Evolutionary conservation across 2,888 invertebrate genomes (phyloP).

Genomic region (Morinoia aosen): DNA sequence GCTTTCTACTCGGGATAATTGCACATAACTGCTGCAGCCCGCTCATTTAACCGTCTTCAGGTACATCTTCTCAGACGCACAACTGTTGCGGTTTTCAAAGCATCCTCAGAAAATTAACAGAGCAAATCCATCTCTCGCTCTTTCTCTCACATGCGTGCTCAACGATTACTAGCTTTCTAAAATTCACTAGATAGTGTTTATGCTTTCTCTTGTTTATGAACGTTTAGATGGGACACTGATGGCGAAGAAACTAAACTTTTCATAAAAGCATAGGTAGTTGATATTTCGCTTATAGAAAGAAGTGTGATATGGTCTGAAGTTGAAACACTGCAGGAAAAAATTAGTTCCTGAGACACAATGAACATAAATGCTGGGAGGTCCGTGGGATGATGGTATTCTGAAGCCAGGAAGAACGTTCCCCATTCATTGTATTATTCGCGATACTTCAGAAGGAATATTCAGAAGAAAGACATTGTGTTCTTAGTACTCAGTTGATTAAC

Average conservation of each 20-base stretch:
- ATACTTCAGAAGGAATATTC: neutral
- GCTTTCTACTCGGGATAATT: neutral
- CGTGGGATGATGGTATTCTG: neutral
- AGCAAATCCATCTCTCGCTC: neutral
- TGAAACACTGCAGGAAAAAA: neutral
- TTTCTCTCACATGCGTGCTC: neutral
- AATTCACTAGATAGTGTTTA: neutral
- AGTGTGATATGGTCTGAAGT: neutral
- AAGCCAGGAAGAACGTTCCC: neutral
- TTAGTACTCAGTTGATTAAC: no score
- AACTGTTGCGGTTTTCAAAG: constrained; percentile 20
- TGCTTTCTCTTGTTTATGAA: neutral
- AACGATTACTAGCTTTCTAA: neutral
- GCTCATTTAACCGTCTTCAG: neutral
- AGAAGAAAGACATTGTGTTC: no score
- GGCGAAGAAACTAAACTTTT: neutral
- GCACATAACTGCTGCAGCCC: neutral
- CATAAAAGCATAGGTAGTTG: neutral
- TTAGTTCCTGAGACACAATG: neutral
- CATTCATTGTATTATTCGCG: neutral
- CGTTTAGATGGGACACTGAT: neutral
- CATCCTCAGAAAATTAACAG: neutral
- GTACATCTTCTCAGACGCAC: neutral
- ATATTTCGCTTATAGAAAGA: neutral
- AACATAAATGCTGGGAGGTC: neutral